Base-by-base conservation (phyloP, 2,797 vertebrate species). In the Rhadinocentrus ornatus region DNA sequence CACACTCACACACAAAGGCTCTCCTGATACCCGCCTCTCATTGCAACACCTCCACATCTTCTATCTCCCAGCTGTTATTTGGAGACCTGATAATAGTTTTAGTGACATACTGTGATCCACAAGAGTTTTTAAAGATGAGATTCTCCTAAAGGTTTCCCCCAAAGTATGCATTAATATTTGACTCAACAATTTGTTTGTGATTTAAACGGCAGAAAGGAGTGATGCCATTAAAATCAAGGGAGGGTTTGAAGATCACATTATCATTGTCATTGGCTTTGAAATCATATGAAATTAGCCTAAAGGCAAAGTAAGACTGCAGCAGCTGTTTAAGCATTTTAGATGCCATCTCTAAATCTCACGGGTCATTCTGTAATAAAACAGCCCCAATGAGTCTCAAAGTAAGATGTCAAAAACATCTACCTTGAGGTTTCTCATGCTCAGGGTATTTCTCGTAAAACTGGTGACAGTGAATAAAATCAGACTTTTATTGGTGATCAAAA, bases 21-120 rank as follows among this genome's bases (percentile, higher is more conserved):
- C 34, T 59, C 63, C 63, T 62, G 29, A 79, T 77, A 72, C 39
- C 55, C 29, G 27, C 27, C 22, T 53, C 59, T 66, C 50, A 79
- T 81, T 60, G 76, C 65, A 81, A 64, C 65, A 76, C 79, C 48
- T 80, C 58, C 52, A 62, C 72, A 71, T 20, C n/a, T 37, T 79
- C 53, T 22, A 62, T 73, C 56, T 77, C 58, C 50, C 31, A 66
- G 58, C 60, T 26, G 62, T 68, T 69, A 73, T 73, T 68, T 64
- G 61, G 22, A 46, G 41, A 62, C 32, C 29, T 62, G 62, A 68
- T 68, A 67, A 77, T 69, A 8, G 7, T 71, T 86, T 74, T 54
- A 67, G 61, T 69, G 61, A 62, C 65, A 69, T 82, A 77, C 37
- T 37, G 53, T 27, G 41, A 80, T 66, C 72, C 65, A 71, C 39